Evolutionary conservation across 2,888 invertebrate genomes (phyloP), one percentile per base, ranked within the genome.

Genomic region (Minunthozetes semirufus): DNA sequence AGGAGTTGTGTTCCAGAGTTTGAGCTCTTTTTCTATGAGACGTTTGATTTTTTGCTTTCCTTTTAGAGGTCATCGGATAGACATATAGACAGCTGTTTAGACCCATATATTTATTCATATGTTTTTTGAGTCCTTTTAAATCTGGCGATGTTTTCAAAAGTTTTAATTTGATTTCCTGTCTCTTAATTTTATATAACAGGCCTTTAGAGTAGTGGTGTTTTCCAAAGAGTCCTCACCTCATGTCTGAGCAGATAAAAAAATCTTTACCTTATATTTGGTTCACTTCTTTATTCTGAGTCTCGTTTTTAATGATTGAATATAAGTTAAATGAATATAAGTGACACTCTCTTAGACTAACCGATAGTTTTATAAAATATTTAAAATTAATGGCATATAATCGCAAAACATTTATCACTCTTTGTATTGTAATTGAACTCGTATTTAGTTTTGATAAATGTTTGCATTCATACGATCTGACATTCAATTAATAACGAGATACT

Each of bases 141-240:
- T 53, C 53, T n/a, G 4, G 11, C 8, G 19, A n/a, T 3, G 19
- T n/a, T 6, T 56, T 25, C 25, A 25, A 25, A 22, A 22, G 9
- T 2, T 33, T 33, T 50, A 50, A 63, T 17, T 63, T 63, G 29
- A 63, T 63, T 63, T 63, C 63, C 63, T 63, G 63, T 38, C 63
- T 38, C 27, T 19, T 29, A 63, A 29, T 63, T 33, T 33, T 33
- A 33, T 33, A 33, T 33, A 33, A 33, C 33, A 33, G 33, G 8
- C 33, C 33, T 33, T 33, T 33, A 33, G 33, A 33, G 33, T 33
- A 33, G 33, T 33, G 33, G 33, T 33, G 33, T 33, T 33, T 33
- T 33, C 33, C 33, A 33, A 8, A 33, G 33, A 5, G 33, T 33
- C 33, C 33, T 33, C 33, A 33, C 3, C 3, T 8, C 33, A 33